Conservation (phyloP, 2,888 invertebrate species). For the Stratiomys singularior region DNA sequence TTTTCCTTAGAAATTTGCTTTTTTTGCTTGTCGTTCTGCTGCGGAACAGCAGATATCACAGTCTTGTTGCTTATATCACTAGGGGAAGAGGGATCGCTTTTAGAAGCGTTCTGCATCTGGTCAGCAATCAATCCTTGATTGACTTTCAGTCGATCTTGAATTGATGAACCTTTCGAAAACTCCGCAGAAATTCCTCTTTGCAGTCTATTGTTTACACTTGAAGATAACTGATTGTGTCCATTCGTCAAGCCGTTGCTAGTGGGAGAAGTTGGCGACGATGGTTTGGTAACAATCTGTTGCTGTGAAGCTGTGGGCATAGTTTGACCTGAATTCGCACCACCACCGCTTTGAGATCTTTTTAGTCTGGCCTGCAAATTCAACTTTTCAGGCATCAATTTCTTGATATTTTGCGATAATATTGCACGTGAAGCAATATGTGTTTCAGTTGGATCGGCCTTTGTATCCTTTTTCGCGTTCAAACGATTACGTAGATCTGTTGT, state of each 20-base stretch:
- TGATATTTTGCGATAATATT: conserved; percentile 59
- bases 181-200: conserved; percentile 21
- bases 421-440: conserved; percentile 52
- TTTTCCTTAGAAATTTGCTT: neutral
- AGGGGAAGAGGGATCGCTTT: conserved; percentile 5
- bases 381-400: conserved; percentile 40
- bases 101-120: neutral
- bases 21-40: conserved; percentile 39
- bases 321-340: neutral
- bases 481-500: conserved; percentile 48
- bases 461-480: conserved; percentile 51
- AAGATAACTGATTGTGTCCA: neutral
- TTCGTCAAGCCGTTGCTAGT: neutral
- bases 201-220: conserved; percentile 41
- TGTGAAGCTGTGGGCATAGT: conserved; percentile 35
- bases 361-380: conserved; percentile 45
- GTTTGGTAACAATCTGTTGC: conserved; percentile 26
- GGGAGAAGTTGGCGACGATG: conserved; percentile 16
- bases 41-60: conserved; percentile 33
- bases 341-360: conserved; percentile 19
- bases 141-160: conserved; percentile 56
- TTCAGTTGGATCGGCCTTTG: conserved; percentile 51
- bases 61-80: conserved; percentile 42
- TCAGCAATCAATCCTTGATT: conserved; percentile 3
- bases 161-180: conserved; percentile 46